Conservation (phyloP, 2,797 vertebrate genomes). For the Sarcophilus harrisii region DNA sequence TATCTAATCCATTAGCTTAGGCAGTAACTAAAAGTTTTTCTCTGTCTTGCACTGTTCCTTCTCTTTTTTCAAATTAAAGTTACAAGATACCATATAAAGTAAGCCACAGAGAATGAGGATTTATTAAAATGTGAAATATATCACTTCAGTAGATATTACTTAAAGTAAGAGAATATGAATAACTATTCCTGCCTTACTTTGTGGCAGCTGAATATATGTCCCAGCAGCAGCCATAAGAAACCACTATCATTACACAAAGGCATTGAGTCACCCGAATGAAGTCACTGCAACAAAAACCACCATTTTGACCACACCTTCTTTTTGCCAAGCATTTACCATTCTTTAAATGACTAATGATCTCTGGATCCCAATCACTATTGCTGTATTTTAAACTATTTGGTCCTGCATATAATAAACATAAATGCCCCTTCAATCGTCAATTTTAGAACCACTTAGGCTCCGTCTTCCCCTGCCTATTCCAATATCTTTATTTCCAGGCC, state of each 20-base stretch:
- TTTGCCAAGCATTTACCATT: background rate
- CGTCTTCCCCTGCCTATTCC: background rate
- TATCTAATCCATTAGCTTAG: constrained; percentile 1
- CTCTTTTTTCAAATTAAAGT: constrained; percentile 42
- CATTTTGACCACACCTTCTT: background rate
- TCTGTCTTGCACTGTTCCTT: constrained; percentile 45
- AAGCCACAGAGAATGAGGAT: background rate
- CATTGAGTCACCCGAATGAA: background rate
- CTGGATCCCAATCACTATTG: constrained; percentile 13
- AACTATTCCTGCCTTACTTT: constrained; percentile 26
- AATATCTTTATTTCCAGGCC: constrained; percentile 43
- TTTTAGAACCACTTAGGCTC: background rate
- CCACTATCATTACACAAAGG: constrained; percentile 17
- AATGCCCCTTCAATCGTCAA: constrained; percentile 22
- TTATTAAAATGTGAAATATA: constrained; percentile 21
- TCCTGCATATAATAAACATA: constrained; percentile 28
- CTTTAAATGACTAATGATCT: constrained; percentile 3
- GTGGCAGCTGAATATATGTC: background rate
- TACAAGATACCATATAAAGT: background rate
- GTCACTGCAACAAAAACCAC: background rate
- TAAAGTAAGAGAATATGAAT: constrained; percentile 28
- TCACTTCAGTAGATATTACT: background rate
- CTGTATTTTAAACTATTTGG: constrained; percentile 7
- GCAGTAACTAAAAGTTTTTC: constrained; percentile 49
- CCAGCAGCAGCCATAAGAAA: background rate